Evolutionary conservation across 2,888 invertebrate species (phyloP).

Genomic region (Crioceris asparagi): DNA sequence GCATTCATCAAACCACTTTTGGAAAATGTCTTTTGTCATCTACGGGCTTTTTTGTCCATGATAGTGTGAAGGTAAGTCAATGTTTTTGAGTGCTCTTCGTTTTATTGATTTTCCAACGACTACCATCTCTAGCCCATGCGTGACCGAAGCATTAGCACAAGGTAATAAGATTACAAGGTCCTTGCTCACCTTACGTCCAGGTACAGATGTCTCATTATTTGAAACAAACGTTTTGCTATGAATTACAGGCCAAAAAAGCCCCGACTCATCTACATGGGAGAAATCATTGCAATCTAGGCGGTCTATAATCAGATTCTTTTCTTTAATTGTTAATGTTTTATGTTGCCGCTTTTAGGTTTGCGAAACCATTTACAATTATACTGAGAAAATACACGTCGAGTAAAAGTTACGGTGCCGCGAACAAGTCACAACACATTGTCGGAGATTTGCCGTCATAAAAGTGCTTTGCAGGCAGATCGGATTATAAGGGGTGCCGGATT

Average conservation of each 20-base stretch:
- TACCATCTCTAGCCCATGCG: constrained; percentile 8
- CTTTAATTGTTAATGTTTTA: too few species aligned
- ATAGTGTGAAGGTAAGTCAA: constrained; percentile 13
- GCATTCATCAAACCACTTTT: constrained; percentile 10
- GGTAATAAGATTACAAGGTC: constrained; percentile 14
- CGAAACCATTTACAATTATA: too few species aligned
- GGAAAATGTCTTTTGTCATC: constrained; percentile 14
- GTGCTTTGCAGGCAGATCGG: too few species aligned
- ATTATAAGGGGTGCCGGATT: too few species aligned
- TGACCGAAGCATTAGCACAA: constrained; percentile 13
- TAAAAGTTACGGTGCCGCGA: too few species aligned
- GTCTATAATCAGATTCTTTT: too few species aligned
- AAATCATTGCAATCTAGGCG: too few species aligned
- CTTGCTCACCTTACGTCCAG: constrained; percentile 14
- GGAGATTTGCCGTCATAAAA: too few species aligned
- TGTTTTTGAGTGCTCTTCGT: constrained; percentile 14
- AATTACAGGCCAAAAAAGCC: constrained; percentile 9
- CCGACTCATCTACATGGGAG: constrained; percentile 12
- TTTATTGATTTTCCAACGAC: constrained; percentile 14
- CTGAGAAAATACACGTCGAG: too few species aligned
- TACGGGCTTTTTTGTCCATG: constrained; percentile 14
- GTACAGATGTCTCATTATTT: constrained; percentile 8
- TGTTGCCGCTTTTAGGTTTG: too few species aligned
- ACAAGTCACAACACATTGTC: too few species aligned
- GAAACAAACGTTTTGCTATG: constrained; percentile 9